Conservation (phyloP, 2,888 invertebrate species). For the Cephus spinipes region DNA sequence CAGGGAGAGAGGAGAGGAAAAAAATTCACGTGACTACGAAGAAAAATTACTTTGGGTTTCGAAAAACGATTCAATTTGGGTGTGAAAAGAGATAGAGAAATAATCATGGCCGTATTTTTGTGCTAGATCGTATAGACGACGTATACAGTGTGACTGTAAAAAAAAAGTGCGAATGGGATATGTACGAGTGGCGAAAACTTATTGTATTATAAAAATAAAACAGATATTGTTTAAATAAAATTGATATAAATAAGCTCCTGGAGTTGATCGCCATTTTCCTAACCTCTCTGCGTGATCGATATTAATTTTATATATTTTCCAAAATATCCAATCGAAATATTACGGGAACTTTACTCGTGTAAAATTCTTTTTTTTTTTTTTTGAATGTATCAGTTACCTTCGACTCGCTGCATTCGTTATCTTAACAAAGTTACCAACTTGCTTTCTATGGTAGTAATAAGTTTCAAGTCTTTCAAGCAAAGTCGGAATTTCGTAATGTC, state of each 20-base stretch:
- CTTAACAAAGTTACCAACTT: neutral
- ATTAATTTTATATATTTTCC: neutral
- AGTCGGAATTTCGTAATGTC: neutral
- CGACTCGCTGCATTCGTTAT: neutral
- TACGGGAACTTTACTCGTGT: neutral
- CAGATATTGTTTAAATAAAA: constrained; percentile 65
- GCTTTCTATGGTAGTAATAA: neutral
- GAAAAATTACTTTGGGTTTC: neutral
- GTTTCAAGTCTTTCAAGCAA: neutral
- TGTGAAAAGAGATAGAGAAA: constrained; percentile 24
- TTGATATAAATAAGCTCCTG: constrained; percentile 46
- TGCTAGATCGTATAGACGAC: constrained; percentile 45
- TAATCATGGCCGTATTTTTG: constrained; percentile 56
- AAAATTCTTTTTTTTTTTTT: too few species aligned
- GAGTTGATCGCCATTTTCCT: neutral
- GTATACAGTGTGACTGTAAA: constrained; percentile 39
- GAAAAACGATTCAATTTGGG: neutral
- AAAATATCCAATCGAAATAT: neutral
- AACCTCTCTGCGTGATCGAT: neutral
- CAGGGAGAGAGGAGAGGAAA: constrained; percentile 24
- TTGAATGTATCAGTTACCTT: neutral
- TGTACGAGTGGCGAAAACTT: constrained; percentile 46
- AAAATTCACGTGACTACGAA: neutral
- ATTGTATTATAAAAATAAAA: constrained; percentile 61
- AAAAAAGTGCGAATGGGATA: constrained; percentile 32